Conservation (phyloP, 2,888 invertebrate genomes). For the Scaptomyza caliginosa region DNA sequence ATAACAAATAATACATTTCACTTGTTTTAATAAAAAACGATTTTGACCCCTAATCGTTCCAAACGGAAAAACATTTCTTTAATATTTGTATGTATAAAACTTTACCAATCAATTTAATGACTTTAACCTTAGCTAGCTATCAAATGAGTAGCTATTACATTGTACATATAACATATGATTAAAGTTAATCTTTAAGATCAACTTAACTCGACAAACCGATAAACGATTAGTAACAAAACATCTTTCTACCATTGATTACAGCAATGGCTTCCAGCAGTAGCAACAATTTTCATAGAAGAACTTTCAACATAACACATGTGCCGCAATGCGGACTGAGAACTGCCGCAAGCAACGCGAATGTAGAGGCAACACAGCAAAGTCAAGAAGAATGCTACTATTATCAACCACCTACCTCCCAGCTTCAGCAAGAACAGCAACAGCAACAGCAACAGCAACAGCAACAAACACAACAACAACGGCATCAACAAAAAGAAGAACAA, state of each 20-base stretch:
- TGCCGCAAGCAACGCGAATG: slow-evolving; percentile 43
- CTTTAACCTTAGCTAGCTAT: too few relatives aligned
- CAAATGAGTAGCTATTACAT: too few relatives aligned
- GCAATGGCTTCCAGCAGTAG: slow-evolving; percentile 83
- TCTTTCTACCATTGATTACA: slow-evolving; percentile 58
- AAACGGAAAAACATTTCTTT: too few relatives aligned
- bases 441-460: slow-evolving; percentile 27
- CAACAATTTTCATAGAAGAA: slow-evolving; percentile 61
- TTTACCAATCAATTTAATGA: too few relatives aligned
- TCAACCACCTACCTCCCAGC: slow-evolving; percentile 70
- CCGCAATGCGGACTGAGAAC: slow-evolving; percentile 71
- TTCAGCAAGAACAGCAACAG: slow-evolving; percentile 30
- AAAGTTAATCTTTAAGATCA: not conserved
- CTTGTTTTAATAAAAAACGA: too few relatives aligned
- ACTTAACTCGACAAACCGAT: slow-evolving; percentile 1
- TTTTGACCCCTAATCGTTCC: too few relatives aligned
- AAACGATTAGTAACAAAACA: slow-evolving; percentile 16
- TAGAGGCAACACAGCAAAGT: slow-evolving; percentile 41
- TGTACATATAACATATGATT: too few relatives aligned
- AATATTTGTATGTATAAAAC: too few relatives aligned
- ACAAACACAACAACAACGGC: slow-evolving; percentile 34
- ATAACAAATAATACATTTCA: too few relatives aligned
- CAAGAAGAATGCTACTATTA: slow-evolving; percentile 73
- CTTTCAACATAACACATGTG: slow-evolving; percentile 64
- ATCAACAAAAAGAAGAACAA: slow-evolving; percentile 15